Evolutionary conservation across 2,113 vertebrate species (phyloP).

Genomic region (Atlantisia rogersi): DNA sequence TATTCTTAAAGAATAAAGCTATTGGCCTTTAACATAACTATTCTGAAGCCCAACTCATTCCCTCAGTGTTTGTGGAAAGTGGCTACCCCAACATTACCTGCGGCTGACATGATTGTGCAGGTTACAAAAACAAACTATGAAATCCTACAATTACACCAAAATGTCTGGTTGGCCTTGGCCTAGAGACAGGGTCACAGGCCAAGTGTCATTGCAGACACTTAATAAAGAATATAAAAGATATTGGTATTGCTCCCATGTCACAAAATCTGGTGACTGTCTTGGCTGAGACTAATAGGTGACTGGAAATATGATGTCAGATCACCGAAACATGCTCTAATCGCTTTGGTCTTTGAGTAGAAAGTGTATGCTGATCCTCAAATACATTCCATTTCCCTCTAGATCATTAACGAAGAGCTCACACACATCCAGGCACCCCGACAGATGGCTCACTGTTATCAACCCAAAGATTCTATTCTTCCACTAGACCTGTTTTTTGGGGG

Average conservation of each 20-base stretch:
- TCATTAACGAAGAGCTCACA: neutral
- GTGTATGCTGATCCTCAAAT: neutral
- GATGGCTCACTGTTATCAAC: neutral
- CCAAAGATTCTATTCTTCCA: neutral
- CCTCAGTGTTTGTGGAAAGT: neutral
- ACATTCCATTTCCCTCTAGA: neutral
- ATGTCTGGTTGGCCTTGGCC: neutral
- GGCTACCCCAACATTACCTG: neutral
- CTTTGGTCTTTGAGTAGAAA: neutral
- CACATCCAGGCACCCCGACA: neutral
- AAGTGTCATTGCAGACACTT: neutral
- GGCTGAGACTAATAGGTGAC: neutral
- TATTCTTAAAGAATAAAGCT: slow-evolving; percentile 25
- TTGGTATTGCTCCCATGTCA: neutral
- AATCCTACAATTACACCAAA: neutral
- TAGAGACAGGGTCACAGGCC: neutral
- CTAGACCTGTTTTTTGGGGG: neutral
- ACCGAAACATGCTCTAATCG: neutral
- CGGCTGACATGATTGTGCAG: neutral
- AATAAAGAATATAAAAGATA: neutral
- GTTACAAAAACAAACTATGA: neutral
- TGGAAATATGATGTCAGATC: neutral
- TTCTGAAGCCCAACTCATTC: neutral
- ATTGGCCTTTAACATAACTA: neutral
- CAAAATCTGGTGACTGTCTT: neutral